phyloP scores from a whole-genome alignment of 92 coral and sea anemone genomes.

The Porites cylindrica region DNA sequence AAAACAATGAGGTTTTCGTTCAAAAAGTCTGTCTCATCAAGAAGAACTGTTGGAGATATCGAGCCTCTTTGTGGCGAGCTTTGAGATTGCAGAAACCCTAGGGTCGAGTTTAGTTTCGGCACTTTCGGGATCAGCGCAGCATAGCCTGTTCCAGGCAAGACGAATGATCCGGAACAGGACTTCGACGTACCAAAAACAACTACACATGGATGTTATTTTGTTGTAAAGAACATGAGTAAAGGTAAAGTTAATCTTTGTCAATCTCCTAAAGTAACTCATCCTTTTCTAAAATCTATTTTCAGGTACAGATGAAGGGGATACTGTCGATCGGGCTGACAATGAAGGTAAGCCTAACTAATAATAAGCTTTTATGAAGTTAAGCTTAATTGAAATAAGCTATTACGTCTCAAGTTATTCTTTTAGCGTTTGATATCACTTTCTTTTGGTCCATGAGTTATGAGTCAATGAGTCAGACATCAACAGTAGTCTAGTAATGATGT shows the following conservation, averaged over 20 bases:
- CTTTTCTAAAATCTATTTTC: slow-evolving; percentile 28
- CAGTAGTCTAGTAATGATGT: slow-evolving; percentile 3
- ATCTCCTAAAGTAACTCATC: slow-evolving; percentile 3
- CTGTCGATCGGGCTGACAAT: slow-evolving; percentile 8
- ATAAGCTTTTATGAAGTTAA: slow-evolving; percentile 7
- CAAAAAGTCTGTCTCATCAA: background rate
- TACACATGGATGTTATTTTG: slow-evolving; percentile 11
- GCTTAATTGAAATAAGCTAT: background rate
- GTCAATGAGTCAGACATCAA: background rate
- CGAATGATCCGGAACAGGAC: too few relatives aligned
- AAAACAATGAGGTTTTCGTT: background rate
- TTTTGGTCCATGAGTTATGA: slow-evolving; percentile 13
- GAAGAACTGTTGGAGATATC: too few relatives aligned
- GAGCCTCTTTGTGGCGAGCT: too few relatives aligned
- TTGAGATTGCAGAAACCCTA: too few relatives aligned
- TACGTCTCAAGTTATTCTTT: slow-evolving; percentile 1
- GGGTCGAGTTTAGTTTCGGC: too few relatives aligned
- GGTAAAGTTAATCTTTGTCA: slow-evolving; percentile 18
- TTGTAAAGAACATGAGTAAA: slow-evolving; percentile 29
- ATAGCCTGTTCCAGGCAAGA: too few relatives aligned
- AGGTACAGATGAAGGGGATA: slow-evolving; percentile 22
- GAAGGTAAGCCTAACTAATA: slow-evolving; percentile 20
- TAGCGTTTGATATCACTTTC: slow-evolving; percentile 19
- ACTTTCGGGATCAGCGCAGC: too few relatives aligned
- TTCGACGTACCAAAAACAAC: background rate